phyloP scores from a whole-genome alignment of 2,113 vertebrate genomes.

The Passer montanus region DNA sequence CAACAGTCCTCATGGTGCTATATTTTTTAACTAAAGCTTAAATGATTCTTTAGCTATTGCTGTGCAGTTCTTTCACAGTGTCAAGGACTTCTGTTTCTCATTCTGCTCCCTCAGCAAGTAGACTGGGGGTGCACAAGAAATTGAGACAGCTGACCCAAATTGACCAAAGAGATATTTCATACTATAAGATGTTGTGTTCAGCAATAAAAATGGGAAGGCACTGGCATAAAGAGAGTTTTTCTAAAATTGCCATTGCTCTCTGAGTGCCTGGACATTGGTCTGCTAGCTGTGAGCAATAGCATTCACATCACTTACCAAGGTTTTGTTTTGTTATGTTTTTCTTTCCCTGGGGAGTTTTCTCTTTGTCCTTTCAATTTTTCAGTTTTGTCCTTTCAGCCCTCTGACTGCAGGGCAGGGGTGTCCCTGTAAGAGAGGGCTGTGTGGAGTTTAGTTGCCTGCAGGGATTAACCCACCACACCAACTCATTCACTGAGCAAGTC shows the following conservation, averaged over 20 bases:
- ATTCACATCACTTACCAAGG: neutral
- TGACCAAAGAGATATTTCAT: neutral
- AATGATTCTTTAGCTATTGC: neutral
- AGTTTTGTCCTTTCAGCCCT: neutral
- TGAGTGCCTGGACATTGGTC: neutral
- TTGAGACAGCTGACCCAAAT: neutral
- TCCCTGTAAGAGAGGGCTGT: neutral
- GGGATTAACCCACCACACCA: fast-evolving
- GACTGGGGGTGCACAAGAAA: neutral
- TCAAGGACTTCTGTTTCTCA: neutral
- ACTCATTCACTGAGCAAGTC: neutral
- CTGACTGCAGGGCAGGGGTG: neutral
- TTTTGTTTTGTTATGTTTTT: neutral
- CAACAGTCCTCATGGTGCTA: neutral
- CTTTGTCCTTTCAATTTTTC: neutral
- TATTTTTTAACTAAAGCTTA: neutral
- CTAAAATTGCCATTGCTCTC: neutral
- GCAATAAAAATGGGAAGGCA: neutral
- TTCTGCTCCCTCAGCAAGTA: neutral
- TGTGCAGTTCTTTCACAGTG: neutral
- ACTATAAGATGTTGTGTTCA: neutral
- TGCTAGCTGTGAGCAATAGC: neutral
- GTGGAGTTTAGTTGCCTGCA: neutral
- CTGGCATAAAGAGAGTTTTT: neutral
- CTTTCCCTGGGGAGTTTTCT: neutral